Conservation (phyloP, 2,797 vertebrate genomes). For the Sebastes oblongus region DNA sequence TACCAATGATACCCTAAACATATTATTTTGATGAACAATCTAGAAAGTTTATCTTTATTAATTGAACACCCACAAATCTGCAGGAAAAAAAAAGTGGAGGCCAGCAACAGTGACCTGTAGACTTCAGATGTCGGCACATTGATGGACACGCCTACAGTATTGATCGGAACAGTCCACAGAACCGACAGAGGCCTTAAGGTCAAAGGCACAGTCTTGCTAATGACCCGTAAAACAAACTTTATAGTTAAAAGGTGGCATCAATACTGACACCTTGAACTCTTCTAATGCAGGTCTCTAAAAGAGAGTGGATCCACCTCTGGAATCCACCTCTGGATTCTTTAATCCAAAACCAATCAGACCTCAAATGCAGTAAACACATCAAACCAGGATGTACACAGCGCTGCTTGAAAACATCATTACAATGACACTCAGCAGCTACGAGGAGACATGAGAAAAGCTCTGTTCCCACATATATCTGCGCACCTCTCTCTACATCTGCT, state of each 20-base stretch:
- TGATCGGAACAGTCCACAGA: constrained; percentile 29
- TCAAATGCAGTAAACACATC: not conserved
- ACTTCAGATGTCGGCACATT: constrained; percentile 11
- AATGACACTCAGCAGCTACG: not conserved
- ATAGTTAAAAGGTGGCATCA: constrained; percentile 42
- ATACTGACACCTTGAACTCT: constrained; percentile 41
- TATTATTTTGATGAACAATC: not conserved
- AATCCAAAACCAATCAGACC: constrained; percentile 17
- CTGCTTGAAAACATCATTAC: constrained; percentile 10
- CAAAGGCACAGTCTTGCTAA: constrained; percentile 39
- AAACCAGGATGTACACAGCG: constrained; percentile 12
- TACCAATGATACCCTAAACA: not conserved
- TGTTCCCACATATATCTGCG: not conserved
- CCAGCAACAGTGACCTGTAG: constrained; percentile 12
- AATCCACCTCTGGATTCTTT: constrained; percentile 11
- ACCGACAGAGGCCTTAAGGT: constrained; percentile 23
- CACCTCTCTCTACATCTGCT: not conserved
- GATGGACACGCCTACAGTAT: constrained; percentile 21
- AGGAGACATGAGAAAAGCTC: not conserved
- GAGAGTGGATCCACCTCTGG: constrained; percentile 5
- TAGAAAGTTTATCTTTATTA: not conserved
- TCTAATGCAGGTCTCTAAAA: not conserved
- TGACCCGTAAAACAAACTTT: constrained; percentile 52
- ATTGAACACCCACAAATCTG: not conserved
- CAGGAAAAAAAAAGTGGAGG: not conserved